Conservation (phyloP, 2,888 invertebrate genomes). For the Epicampocera succincta region DNA sequence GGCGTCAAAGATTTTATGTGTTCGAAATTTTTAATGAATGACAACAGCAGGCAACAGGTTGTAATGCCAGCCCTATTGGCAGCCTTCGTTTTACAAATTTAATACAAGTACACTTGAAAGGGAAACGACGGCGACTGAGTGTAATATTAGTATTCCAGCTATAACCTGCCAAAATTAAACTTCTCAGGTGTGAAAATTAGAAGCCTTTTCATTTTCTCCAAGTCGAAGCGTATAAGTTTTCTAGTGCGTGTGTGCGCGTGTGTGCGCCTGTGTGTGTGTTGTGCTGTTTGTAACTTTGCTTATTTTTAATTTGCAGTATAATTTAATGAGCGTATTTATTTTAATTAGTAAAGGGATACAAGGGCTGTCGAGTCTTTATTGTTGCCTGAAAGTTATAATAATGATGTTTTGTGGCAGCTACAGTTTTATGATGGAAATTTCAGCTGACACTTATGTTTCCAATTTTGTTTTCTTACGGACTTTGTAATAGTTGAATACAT, state of each 20-base stretch:
- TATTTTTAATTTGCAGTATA: constrained; percentile 60
- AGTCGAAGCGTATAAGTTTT: constrained; percentile 38
- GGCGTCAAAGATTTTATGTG: constrained; percentile 66
- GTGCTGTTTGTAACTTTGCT: constrained; percentile 6
- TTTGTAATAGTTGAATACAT: no score
- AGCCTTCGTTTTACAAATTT: constrained; percentile 15
- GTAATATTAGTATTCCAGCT: constrained; percentile 62
- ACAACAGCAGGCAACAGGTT: constrained; percentile 63
- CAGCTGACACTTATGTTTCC: not conserved
- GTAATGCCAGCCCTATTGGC: constrained; percentile 28
- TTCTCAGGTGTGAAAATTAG: constrained; percentile 69
- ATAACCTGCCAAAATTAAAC: constrained; percentile 66
- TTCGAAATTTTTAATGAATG: constrained; percentile 66
- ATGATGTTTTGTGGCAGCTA: constrained; percentile 1
- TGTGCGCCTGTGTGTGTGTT: not conserved
- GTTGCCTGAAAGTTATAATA: constrained; percentile 34
- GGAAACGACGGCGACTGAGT: not conserved
- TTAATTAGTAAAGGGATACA: constrained; percentile 67
- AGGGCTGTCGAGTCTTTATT: not conserved
- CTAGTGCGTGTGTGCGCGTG: not conserved
- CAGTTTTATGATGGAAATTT: not conserved
- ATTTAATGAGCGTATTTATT: constrained; percentile 68
- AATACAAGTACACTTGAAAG: not conserved
- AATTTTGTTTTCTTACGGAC: no score
- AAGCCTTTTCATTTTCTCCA: constrained; percentile 67